phyloP scores from a whole-genome alignment of 2,113 vertebrate species.

The Microcebus jonahi region DNA sequence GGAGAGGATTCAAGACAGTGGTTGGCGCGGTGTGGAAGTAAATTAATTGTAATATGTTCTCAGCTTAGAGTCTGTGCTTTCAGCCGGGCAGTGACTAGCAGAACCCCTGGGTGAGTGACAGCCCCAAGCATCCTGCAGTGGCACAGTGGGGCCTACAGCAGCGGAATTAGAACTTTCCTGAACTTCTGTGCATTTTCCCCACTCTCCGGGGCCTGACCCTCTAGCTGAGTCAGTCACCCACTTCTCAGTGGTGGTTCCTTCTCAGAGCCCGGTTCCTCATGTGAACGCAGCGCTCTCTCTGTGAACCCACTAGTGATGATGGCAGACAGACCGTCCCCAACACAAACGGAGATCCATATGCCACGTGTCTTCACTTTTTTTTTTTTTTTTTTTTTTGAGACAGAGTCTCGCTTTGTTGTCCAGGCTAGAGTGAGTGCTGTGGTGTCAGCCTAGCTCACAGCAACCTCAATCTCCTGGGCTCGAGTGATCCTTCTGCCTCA shows the following conservation, averaged over 20 bases:
- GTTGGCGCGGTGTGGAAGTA: neutral
- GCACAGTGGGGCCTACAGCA: rapidly evolving
- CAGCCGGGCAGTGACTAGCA: neutral
- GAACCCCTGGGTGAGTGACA: neutral
- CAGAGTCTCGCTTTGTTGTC: too few species aligned
- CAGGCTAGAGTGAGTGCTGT: too few species aligned
- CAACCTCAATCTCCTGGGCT: too few species aligned
- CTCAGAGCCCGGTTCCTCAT: neutral
- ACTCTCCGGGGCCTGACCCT: neutral
- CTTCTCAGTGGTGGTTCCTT: neutral
- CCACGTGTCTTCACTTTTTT: neutral
- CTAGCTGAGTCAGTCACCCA: neutral
- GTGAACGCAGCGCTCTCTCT: neutral
- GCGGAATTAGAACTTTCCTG: neutral
- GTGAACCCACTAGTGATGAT: neutral
- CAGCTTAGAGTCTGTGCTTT: neutral
- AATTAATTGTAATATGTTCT: neutral
- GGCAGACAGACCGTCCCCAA: neutral
- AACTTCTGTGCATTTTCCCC: neutral
- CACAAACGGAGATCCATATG: neutral
- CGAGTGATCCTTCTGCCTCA: too few species aligned
- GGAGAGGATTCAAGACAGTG: neutral
- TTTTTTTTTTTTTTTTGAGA: too few species aligned
- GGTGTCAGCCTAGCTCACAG: too few species aligned
- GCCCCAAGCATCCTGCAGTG: neutral